Conservation (phyloP, 2,888 invertebrate species). For the Zygothrica quintamaculata region DNA sequence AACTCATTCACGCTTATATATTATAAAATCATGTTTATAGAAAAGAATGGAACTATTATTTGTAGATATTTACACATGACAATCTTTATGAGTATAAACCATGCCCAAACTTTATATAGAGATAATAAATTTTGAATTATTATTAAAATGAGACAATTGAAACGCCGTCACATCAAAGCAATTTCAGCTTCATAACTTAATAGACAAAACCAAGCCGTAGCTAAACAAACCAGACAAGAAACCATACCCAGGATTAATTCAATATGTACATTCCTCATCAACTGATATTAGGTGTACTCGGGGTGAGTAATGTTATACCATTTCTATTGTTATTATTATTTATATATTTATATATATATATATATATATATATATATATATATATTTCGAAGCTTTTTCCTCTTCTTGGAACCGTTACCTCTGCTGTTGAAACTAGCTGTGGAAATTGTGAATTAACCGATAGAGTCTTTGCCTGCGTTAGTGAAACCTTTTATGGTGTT, state of each 20-base stretch:
- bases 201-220: slow-evolving; percentile 6
- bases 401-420: slow-evolving; percentile 1
- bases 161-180: slow-evolving; percentile 21
- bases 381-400: neutral
- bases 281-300: neutral
- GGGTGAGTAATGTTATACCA: slow-evolving; percentile 20
- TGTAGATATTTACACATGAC: slow-evolving; percentile 16
- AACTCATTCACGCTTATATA: slow-evolving; percentile 3
- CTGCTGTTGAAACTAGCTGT: slow-evolving; percentile 30
- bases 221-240: slow-evolving; percentile 24
- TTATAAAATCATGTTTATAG: slow-evolving; percentile 19
- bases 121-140: slow-evolving; percentile 21
- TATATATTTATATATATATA: neutral
- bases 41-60: slow-evolving; percentile 2
- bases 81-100: slow-evolving; percentile 51
- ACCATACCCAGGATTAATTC: no score
- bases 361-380: slow-evolving; percentile 12
- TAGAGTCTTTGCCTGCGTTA: slow-evolving; percentile 50
- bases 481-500: slow-evolving; percentile 52
- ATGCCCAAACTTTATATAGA: slow-evolving; percentile 9
- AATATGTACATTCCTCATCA: no score
- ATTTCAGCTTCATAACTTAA: slow-evolving; percentile 16
- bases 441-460: slow-evolving; percentile 48
- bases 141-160: slow-evolving; percentile 28
- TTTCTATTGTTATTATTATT: neutral